Conservation (phyloP, 2,888 invertebrate genomes). For the Diploptera punctata region DNA sequence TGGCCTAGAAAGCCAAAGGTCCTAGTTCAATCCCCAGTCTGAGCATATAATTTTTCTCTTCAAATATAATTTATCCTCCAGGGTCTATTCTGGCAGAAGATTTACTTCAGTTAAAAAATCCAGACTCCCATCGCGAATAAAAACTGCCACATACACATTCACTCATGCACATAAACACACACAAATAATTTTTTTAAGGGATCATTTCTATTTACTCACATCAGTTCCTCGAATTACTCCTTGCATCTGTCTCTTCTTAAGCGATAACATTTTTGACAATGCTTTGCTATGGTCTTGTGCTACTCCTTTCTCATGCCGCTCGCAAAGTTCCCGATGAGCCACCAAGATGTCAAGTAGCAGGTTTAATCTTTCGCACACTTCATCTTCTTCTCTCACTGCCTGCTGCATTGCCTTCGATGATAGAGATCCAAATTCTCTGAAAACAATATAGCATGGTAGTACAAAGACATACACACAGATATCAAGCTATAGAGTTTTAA, state of each 20-base stretch:
- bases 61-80: too few species aligned
- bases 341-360: conserved; percentile 61
- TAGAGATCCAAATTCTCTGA: conserved; percentile 59
- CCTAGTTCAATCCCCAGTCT: too few species aligned
- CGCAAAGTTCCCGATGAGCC: conserved; percentile 64
- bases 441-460: too few species aligned
- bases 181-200: too few species aligned
- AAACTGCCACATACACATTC: background rate
- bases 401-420: conserved; percentile 60
- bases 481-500: too few species aligned
- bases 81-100: too few species aligned
- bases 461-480: too few species aligned
- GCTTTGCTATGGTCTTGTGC: conserved; percentile 67
- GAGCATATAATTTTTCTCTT: too few species aligned
- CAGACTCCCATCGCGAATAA: too few species aligned
- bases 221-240: conserved; percentile 67
- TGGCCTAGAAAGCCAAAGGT: too few species aligned
- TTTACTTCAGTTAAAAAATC: too few species aligned
- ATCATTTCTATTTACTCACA: conserved; percentile 59
- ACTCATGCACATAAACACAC: background rate
- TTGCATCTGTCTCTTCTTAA: conserved; percentile 68
- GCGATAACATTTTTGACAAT: conserved; percentile 64
- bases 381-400: conserved; percentile 61
- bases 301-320: conserved; percentile 66
- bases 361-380: conserved; percentile 62